A percentile compares a stretch with the other conserved stretches of the same genome.
These are phyloP conservation scores for Bombus affinis DNA, from an alignment of 1,140 invertebrate species.

Conservation along the genomic window DNA sequence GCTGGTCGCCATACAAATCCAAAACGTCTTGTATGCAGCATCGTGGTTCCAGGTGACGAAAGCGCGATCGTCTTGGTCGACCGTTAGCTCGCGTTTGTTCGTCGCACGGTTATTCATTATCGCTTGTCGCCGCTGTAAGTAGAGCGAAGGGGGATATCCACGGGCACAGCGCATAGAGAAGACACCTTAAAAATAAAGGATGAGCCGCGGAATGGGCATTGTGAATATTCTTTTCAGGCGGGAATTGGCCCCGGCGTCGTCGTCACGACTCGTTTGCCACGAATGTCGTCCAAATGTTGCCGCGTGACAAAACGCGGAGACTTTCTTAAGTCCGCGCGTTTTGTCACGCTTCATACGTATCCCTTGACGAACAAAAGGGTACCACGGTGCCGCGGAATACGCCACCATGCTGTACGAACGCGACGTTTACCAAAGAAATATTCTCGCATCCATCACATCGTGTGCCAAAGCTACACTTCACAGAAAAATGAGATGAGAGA, in stretches of 20 bases:
- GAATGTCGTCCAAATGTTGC: conserved; percentile 65
- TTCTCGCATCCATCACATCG: conserved; percentile 48
- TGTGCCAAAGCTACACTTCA: conserved; percentile 22
- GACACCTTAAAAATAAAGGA: conserved; percentile 60
- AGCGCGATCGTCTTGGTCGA: conserved; percentile 13
- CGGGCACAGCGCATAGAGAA: not conserved
- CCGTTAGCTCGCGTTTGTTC: conserved; percentile 33
- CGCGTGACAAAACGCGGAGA: conserved; percentile 63
- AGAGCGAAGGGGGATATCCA: conserved; percentile 28
- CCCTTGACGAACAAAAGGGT: conserved; percentile 45
- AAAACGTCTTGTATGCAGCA: not conserved
- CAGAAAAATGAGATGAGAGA: not conserved
- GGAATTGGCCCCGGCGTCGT: conserved; percentile 58
- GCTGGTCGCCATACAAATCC: conserved; percentile 8
- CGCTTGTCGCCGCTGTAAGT: conserved; percentile 43
- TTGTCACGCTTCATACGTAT: conserved; percentile 65
- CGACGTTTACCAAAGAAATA: conserved; percentile 60
- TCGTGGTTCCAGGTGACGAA: conserved; percentile 26
- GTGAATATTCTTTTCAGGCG: conserved; percentile 61
- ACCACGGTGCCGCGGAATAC: conserved; percentile 19
- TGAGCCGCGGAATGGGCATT: conserved; percentile 55
- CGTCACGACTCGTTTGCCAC: conserved; percentile 70
- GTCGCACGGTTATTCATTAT: conserved; percentile 52
- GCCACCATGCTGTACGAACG: conserved; percentile 5
- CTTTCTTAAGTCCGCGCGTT: conserved; percentile 63